phyloP scores from a whole-genome alignment of 2,888 invertebrate genomes.

The Plusia festucae region DNA sequence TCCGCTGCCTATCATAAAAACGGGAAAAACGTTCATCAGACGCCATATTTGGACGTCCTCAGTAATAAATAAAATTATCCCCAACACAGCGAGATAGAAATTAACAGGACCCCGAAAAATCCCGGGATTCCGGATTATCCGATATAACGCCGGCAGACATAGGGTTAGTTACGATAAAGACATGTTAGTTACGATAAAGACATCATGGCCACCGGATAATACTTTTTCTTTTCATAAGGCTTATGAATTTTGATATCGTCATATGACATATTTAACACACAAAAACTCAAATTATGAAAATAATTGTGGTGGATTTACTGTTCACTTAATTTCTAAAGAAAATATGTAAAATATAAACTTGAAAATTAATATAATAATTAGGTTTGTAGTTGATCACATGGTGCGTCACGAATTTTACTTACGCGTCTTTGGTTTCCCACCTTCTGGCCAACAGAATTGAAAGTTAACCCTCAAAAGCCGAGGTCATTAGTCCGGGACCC shows the following conservation, averaged over 20 bases:
- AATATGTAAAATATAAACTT: too few species aligned
- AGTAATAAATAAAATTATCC: constrained; percentile 56
- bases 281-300: too few species aligned
- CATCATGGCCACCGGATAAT: background rate
- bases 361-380: too few species aligned
- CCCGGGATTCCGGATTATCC: constrained; percentile 21
- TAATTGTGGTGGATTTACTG: too few species aligned
- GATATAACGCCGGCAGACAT: constrained; percentile 16
- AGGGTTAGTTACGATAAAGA: background rate
- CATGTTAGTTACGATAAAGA: background rate
- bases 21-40: constrained; percentile 29
- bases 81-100: constrained; percentile 26
- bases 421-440: too few species aligned
- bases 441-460: background rate
- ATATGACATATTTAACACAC: too few species aligned
- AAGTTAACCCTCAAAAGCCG: constrained; percentile 1
- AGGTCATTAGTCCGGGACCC: background rate
- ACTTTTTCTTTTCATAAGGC: background rate
- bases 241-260: background rate
- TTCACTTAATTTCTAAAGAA: too few species aligned
- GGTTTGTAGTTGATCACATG: too few species aligned
- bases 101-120: constrained; percentile 33
- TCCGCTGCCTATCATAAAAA: constrained; percentile 41
- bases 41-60: constrained; percentile 21
- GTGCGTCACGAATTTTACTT: too few species aligned